phyloP scores from a whole-genome alignment of 2,113 vertebrate genomes.

The Cettia cetti region DNA sequence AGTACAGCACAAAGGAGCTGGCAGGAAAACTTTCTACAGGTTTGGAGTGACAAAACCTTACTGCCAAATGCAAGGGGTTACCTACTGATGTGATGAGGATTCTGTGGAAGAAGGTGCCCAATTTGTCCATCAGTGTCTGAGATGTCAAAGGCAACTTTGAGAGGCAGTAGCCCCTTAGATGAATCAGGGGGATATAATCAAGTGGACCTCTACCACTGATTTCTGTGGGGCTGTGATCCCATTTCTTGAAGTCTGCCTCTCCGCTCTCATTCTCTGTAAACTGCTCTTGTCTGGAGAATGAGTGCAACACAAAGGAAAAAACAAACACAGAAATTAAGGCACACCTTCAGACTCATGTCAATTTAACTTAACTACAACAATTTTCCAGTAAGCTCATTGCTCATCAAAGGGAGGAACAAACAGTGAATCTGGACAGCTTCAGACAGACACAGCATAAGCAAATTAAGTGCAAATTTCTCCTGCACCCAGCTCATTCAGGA shows the following conservation, averaged over 20 bases:
- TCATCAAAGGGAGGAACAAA: neutral
- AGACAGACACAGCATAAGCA: neutral
- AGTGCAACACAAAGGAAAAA: neutral
- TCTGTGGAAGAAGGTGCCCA: neutral
- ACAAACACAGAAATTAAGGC: neutral
- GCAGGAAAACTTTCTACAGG: neutral
- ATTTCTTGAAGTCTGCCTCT: neutral
- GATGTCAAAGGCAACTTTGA: neutral
- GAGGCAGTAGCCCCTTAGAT: neutral
- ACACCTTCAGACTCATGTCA: neutral
- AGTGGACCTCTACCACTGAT: neutral
- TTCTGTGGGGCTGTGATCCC: neutral
- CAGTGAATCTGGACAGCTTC: neutral
- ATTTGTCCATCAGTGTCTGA: neutral
- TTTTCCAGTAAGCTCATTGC: neutral
- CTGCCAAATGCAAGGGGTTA: neutral
- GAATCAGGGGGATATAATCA: neutral
- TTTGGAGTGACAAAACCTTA: neutral
- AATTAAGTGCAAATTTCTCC: neutral
- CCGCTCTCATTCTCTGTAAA: accelerated
- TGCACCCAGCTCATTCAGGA: neutral
- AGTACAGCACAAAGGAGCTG: neutral
- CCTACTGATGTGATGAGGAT: neutral
- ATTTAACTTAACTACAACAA: neutral
- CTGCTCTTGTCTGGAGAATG: neutral